Conservation (phyloP, 1,140 invertebrate species). For the Drosophila micromelanica region DNA sequence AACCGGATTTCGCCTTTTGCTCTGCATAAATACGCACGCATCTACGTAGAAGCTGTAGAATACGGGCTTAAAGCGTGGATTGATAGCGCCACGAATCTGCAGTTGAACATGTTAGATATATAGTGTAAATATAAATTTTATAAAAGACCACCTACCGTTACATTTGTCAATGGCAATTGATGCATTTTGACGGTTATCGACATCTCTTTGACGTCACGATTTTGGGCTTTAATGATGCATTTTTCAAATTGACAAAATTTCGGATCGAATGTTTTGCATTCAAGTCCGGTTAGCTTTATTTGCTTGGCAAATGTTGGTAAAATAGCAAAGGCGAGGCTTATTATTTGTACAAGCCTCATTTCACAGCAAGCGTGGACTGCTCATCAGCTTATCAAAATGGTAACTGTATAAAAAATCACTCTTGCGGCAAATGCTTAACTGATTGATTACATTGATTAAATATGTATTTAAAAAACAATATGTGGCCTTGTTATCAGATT, state of each 20-base stretch:
- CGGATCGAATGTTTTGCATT: background rate
- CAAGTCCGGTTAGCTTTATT: background rate
- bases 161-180: background rate
- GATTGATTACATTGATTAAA: too few relatives aligned
- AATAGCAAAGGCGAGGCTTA: background rate
- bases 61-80: background rate
- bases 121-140: background rate
- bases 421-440: too few relatives aligned
- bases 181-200: background rate
- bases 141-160: background rate
- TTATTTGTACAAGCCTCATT: background rate
- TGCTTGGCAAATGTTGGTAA: background rate
- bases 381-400: too few relatives aligned
- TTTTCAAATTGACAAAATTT: background rate
- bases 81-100: background rate
- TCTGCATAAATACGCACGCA: background rate
- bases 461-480: too few relatives aligned
- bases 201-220: background rate
- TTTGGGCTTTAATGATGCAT: background rate
- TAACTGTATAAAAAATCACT: background rate
- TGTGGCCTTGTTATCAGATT: too few relatives aligned
- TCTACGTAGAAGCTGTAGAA: background rate
- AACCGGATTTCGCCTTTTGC: slow-evolving; percentile 27
- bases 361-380: background rate
- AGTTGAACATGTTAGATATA: background rate